A percentile compares a stretch with the other conserved stretches of the same genome.
phyloP scores from a whole-genome alignment of 2,113 vertebrate species.

The Otocyon megalotis region DNA sequence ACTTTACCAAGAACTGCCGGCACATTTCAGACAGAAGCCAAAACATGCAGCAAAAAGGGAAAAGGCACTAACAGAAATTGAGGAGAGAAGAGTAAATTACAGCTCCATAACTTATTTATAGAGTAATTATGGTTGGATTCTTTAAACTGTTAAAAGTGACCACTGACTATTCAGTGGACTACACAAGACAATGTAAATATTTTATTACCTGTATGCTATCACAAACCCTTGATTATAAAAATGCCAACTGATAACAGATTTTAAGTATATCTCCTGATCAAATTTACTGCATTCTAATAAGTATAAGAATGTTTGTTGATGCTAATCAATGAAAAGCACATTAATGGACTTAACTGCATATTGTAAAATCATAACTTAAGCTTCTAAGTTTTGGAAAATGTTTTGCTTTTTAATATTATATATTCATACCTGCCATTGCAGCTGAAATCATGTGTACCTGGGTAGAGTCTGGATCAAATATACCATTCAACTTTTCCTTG shows the following conservation, averaged over 20 bases:
- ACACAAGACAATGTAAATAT: slow-evolving; percentile 42
- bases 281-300: slow-evolving; percentile 48
- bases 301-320: slow-evolving; percentile 42
- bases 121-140: slow-evolving; percentile 56
- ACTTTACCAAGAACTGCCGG: slow-evolving; percentile 76
- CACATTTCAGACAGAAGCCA: slow-evolving; percentile 82
- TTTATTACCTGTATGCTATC: slow-evolving; percentile 29
- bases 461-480: slow-evolving; percentile 95
- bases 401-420: slow-evolving; percentile 77
- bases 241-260: slow-evolving; percentile 1
- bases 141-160: slow-evolving; percentile 57
- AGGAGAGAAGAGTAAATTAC: slow-evolving; percentile 65
- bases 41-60: slow-evolving; percentile 76
- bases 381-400: slow-evolving; percentile 52
- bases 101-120: slow-evolving; percentile 60
- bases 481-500: slow-evolving; percentile 94
- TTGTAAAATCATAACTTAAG: slow-evolving; percentile 47
- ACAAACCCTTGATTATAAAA: slow-evolving; percentile 64
- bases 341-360: slow-evolving; percentile 34
- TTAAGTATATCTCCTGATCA: background rate
- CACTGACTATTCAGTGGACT: slow-evolving; percentile 62
- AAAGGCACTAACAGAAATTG: slow-evolving; percentile 79
- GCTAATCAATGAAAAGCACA: slow-evolving; percentile 60
- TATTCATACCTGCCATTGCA: slow-evolving; percentile 95
- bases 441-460: slow-evolving; percentile 98